phyloP scores from a whole-genome alignment of 2,113 vertebrate genomes.

The Microtus montanus region DNA sequence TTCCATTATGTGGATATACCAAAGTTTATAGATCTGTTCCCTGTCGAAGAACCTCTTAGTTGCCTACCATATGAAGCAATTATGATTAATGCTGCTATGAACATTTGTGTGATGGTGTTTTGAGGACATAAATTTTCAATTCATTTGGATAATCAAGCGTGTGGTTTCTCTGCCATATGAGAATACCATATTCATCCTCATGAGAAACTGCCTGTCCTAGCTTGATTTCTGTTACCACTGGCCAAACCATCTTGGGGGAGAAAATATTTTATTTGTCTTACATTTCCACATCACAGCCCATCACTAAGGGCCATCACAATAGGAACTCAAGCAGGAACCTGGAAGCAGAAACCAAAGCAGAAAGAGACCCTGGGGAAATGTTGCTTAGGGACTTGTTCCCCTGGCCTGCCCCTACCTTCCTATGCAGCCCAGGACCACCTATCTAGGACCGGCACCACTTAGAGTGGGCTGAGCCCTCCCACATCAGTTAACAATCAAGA shows the following conservation, averaged over 20 bases:
- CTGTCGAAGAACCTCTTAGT: background rate
- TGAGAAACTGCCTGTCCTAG: background rate
- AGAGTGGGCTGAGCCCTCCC: background rate
- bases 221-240: background rate
- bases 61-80: background rate
- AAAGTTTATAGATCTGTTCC: background rate
- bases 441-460: too few relatives aligned
- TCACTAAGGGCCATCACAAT: background rate
- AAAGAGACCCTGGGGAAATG: background rate
- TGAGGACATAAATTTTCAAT: background rate
- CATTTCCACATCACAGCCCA: background rate
- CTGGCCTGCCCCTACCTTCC: too few relatives aligned
- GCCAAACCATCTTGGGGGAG: background rate
- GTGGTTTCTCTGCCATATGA: background rate
- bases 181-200: background rate
- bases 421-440: background rate
- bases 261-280: background rate
- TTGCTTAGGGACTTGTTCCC: background rate
- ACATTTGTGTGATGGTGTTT: background rate
- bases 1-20: background rate
- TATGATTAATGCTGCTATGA: constrained; percentile 44
- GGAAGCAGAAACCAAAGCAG: background rate
- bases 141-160: background rate
- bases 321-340: background rate
- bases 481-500: background rate